Percentiles rank a stretch among this genome's conserved stretches.
phyloP scores from a whole-genome alignment of 2,888 invertebrate genomes.

The Pilophorus perplexus region DNA sequence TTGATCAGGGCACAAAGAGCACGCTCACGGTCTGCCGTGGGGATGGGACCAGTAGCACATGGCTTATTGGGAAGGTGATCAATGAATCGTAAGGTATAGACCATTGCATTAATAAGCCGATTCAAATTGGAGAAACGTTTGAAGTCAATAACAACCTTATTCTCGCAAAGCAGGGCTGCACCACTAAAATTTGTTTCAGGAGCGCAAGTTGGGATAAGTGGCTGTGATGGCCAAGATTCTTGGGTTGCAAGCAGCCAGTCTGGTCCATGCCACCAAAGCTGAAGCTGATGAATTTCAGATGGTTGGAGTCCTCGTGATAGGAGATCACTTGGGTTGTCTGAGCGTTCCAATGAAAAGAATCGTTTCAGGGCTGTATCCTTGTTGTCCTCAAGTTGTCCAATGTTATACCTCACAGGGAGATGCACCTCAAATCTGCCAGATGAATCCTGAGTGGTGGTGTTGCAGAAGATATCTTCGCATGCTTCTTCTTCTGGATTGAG shows the following conservation, averaged over 20 bases:
- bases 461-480: not conserved
- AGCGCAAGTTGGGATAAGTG: not conserved
- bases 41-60: not conserved
- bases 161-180: not conserved
- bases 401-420: constrained; percentile 37
- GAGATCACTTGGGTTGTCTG: constrained; percentile 23
- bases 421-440: constrained; percentile 22
- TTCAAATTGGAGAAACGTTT: not conserved
- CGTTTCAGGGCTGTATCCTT: constrained; percentile 31
- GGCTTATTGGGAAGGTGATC: not conserved
- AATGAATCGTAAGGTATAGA: not conserved
- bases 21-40: not conserved
- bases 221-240: constrained; percentile 7
- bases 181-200: not conserved
- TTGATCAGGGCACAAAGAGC: not conserved
- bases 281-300: not conserved
- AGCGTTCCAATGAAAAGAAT: constrained; percentile 32
- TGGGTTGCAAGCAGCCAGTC: not conserved
- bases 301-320: constrained; percentile 4
- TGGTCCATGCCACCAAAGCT: constrained; percentile 35
- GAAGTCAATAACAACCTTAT: not conserved
- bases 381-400: constrained; percentile 38
- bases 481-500: constrained; percentile 6
- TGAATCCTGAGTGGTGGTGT: not conserved
- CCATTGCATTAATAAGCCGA: constrained; percentile 1